Evolutionary conservation across 2,113 vertebrate species (phyloP), one percentile per base, ranked within the genome.

Genomic region (Embiotoca jacksoni): DNA sequence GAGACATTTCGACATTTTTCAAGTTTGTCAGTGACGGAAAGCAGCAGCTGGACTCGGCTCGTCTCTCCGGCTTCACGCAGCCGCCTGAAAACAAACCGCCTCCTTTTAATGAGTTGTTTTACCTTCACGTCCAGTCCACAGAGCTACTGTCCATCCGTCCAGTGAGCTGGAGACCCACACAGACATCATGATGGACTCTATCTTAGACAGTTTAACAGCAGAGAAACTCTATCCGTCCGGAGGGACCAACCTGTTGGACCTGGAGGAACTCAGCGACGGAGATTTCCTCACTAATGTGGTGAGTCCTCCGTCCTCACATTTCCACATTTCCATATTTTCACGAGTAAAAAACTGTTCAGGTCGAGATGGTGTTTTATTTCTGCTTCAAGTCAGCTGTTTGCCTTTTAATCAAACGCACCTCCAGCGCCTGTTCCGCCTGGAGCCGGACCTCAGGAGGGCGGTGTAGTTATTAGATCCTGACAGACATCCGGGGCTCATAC

Each of bases 271-370:
- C 63, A 89, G 84, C 79, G 92, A 93, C 57, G 92, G 91, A 66
- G 92, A 93, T 53, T 93, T 93, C 72, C 92, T 93, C 78, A 86
- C 91, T 16, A 92, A 91, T 4, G 92, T 91, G 92, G 92, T 93
- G 80, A 90, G 92, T 72, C 37, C 10, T 23, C 2, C 2, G 7
- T 47, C 1, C 15, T 6, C 16, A n/a, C 49, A 23, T 16, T 23
- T 23, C 49, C 15, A 1, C 14, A 1, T 2, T 44, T 37, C 11
- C 9, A 5, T 16, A 33, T 37, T 35, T 57, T 7, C 6, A 50
- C 5, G 3, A 50, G 7, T 8, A 2, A 7, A 5, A 31, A 66
- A 56, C 23, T 37, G 5, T 9, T 4, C 4, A 37, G 23, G 11
- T 41, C 16, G 31, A 23, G 1, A 23, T 23, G 23, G 23, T 23